These are phyloP conservation scores for Lanius collurio DNA, from an alignment of 2,113 vertebrate species.

Conservation along the genomic window DNA sequence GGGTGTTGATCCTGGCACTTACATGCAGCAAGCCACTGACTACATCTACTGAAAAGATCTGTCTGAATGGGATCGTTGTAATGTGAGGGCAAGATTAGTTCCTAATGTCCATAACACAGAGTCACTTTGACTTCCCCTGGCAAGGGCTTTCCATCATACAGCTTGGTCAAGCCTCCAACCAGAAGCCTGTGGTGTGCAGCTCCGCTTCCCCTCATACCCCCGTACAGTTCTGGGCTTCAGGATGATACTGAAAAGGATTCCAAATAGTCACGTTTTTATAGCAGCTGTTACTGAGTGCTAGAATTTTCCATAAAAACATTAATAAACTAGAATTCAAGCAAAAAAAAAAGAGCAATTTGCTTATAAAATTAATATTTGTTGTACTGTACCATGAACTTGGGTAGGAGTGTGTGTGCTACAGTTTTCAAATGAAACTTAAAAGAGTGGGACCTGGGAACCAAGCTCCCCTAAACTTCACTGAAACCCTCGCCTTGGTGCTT, in stretches of 20 bases:
- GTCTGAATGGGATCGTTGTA: not conserved
- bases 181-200: not conserved
- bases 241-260: not conserved
- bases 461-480: not conserved
- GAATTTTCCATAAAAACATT: conserved; percentile 19
- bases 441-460: not conserved
- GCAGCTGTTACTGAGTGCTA: not conserved
- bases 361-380: conserved; percentile 35
- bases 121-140: not conserved
- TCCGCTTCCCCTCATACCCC: not conserved
- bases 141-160: not conserved
- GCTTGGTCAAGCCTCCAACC: not conserved
- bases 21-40: not conserved
- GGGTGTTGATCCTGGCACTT: not conserved
- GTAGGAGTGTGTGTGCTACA: not conserved
- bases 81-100: not conserved
- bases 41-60: not conserved
- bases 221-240: not conserved
- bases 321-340: conserved; percentile 24
- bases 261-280: not conserved
- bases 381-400: not conserved
- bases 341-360: conserved; percentile 20
- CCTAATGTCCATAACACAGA: not conserved
- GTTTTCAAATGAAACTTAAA: conserved; percentile 16
- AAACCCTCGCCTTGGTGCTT: not conserved